Conservation (phyloP, 2,888 invertebrate species). For the Xestia ashworthii region DNA sequence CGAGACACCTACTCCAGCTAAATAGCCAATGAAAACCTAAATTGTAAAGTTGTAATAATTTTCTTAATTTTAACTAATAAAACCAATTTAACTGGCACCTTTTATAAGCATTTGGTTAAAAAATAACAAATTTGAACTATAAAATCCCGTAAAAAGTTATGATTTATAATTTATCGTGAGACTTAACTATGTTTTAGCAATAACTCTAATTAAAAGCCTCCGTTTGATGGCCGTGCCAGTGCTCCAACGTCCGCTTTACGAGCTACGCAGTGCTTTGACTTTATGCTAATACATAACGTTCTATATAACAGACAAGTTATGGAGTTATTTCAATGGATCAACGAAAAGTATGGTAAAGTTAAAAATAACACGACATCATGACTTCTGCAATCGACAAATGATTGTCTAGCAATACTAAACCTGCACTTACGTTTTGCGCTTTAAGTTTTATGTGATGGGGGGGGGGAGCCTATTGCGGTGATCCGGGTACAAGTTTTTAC, state of each 20-base stretch:
- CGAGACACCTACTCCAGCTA: neutral
- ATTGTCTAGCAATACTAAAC: neutral
- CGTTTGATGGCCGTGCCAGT: conserved; percentile 9
- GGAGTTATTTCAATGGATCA: neutral
- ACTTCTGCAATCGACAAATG: neutral
- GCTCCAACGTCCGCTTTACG: conserved; percentile 12
- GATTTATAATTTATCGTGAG: conserved; percentile 36
- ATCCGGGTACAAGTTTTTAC: neutral
- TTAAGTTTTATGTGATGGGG: no score
- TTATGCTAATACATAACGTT: neutral
- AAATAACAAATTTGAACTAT: conserved; percentile 22
- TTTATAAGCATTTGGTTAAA: conserved; percentile 11
- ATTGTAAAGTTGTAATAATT: neutral
- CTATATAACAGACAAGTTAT: neutral
- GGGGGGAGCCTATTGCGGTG: neutral
- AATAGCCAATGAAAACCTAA: neutral
- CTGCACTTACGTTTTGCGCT: no score
- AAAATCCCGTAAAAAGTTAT: conserved; percentile 28
- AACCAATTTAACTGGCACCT: neutral
- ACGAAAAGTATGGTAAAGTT: neutral
- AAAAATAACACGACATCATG: neutral
- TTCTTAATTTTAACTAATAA: neutral
- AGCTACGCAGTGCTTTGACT: conserved; percentile 2
- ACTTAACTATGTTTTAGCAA: conserved; percentile 35
- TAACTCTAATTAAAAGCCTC: conserved; percentile 9